Evolutionary conservation across 2,113 vertebrate species (phyloP), one percentile per base, ranked within the genome.

Genomic region (Dicrurus megarhynchus): DNA sequence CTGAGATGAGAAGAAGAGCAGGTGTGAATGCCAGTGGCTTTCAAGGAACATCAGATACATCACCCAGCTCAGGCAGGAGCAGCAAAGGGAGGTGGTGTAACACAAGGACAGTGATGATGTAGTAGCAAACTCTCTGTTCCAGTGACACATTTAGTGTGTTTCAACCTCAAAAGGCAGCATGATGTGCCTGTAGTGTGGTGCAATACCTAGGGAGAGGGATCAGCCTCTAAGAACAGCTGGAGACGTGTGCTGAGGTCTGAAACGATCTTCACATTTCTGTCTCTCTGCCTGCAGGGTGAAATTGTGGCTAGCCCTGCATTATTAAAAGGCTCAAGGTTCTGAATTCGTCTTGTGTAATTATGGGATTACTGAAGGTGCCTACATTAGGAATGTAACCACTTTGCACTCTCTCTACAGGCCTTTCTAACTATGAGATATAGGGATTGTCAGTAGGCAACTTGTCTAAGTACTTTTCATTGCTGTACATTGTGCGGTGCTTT

Each of bases 341-440:
- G 83, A 74, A 90, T 97, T 90, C 16, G 65, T 93, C 46, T 89
- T 39, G 71, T 90, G 50, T 77, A 84, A 93, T 95, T 92, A 89
- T 37, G 68, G 83, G 76, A 78, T 89, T 90, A 81, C 55, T 18
- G 5, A 86, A 64, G 55, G 79, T 67, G 47, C 64, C 75, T 89
- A 59, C 81, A 93, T 95, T 90, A 93, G 50, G 80, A 89, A 65
- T 32, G 42, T 32, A 77, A 55, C 71, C 56, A 70, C 63, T 90
- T 90, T 53, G 55, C 10, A 18, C 39, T 93, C 79, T 81, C 33
- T 77, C 71, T 55, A 0, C 24, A 47, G 71, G 68, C 83, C 64
- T 83, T 89, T 69, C 59, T 74, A 20, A 47, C 69, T 59, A 2
- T 35, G 37, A 88, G 35, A 22, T 70, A 8, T 1, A 67, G 59